Evolutionary conservation across 2,797 vertebrate genomes (phyloP).

Genomic region (Clangula hyemalis): DNA sequence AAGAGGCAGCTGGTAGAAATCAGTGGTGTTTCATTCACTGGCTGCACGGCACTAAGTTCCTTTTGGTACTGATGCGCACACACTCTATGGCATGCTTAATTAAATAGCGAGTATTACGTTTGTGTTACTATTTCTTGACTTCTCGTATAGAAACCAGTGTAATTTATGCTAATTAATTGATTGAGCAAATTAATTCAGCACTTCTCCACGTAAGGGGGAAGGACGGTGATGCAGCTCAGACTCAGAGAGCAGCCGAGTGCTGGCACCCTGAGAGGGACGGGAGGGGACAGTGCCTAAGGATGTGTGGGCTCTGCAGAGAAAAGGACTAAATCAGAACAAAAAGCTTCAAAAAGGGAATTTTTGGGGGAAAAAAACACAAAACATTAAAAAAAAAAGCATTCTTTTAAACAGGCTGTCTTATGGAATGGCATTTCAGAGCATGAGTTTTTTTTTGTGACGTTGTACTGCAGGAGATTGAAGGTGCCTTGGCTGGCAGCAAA

Average conservation of each 20-base stretch:
- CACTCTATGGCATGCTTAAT: background rate
- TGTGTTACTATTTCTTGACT: background rate
- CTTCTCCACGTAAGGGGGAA: background rate
- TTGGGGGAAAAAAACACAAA: background rate
- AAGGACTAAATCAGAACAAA: background rate
- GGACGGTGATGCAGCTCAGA: background rate
- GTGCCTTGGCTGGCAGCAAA: fast-evolving
- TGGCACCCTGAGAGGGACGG: fast-evolving
- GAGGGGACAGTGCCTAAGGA: background rate
- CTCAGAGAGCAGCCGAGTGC: fast-evolving
- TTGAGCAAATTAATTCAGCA: background rate
- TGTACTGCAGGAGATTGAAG: too few relatives aligned
- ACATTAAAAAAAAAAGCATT: too few relatives aligned
- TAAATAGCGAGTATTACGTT: background rate
- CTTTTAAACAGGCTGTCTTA: too few relatives aligned
- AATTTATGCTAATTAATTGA: conserved; percentile 10
- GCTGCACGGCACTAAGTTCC: background rate
- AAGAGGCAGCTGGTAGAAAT: background rate
- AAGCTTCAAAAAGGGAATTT: background rate
- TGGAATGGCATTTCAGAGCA: background rate
- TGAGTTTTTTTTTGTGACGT: background rate
- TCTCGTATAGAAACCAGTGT: conserved; percentile 31
- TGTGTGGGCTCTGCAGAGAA: background rate
- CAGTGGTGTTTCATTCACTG: background rate
- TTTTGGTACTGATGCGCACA: background rate